Evolutionary conservation across 35 echinoderm and acorn worm genomes (phyloP).

Genomic region (Strongylocentrotus purpuratus): DNA sequence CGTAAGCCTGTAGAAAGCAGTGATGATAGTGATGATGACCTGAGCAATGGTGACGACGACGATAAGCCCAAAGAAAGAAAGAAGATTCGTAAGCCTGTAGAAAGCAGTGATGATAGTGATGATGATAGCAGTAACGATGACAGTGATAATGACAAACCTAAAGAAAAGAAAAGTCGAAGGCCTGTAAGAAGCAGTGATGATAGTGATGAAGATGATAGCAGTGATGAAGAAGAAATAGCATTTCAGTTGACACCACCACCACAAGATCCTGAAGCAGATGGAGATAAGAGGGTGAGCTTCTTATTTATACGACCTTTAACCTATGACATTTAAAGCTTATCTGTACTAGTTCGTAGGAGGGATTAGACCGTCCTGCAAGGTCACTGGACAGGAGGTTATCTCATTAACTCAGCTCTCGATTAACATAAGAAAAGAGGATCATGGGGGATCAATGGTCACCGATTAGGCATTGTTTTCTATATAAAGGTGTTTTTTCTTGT

Average conservation of each 20-base stretch:
- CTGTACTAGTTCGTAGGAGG: too few relatives aligned
- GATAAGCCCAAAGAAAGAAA: background rate
- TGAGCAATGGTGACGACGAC: too few relatives aligned
- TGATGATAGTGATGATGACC: background rate
- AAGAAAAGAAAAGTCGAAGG: background rate
- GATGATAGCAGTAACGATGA: background rate
- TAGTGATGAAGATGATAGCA: background rate
- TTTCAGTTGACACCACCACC: background rate
- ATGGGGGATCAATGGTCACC: too few relatives aligned
- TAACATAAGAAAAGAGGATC: too few relatives aligned
- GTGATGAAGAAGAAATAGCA: background rate
- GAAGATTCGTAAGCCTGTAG: background rate
- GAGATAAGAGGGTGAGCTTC: background rate
- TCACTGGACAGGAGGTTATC: too few relatives aligned
- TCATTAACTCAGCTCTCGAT: too few relatives aligned
- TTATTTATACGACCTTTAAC: background rate
- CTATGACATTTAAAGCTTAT: background rate
- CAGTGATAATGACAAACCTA: background rate
- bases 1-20: background rate
- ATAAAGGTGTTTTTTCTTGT: too few relatives aligned
- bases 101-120: conserved; percentile 15
- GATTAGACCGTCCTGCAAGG: too few relatives aligned
- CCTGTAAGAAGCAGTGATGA: background rate
- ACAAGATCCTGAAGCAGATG: background rate
- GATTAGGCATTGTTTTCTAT: too few relatives aligned